Conservation (phyloP, 2,113 vertebrate species). For the Chionomys nivalis region DNA sequence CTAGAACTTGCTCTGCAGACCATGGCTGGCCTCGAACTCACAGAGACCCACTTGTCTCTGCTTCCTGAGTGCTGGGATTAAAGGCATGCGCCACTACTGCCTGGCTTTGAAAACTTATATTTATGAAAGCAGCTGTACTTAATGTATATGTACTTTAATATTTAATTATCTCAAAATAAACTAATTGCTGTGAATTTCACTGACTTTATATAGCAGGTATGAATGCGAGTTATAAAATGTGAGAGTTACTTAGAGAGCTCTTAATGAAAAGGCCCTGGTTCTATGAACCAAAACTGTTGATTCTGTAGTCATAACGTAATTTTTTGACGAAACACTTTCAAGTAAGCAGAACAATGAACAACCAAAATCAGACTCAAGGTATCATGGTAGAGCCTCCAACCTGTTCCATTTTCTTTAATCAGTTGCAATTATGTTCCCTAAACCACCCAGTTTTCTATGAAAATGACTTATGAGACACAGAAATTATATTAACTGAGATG, state of each 20-base stretch:
- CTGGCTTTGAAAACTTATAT: neutral
- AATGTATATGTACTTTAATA: slow-evolving; percentile 26
- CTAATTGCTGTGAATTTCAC: slow-evolving; percentile 16
- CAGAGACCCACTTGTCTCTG: no score
- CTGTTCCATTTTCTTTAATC: slow-evolving; percentile 28
- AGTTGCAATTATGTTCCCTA: neutral
- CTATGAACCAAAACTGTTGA: slow-evolving; percentile 36
- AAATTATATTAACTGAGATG: slow-evolving; percentile 35
- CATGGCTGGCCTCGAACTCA: no score
- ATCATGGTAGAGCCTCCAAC: neutral
- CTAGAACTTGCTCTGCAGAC: no score
- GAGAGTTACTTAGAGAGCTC: neutral
- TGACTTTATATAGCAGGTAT: slow-evolving; percentile 36
- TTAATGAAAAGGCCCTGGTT: neutral
- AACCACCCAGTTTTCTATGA: slow-evolving; percentile 18
- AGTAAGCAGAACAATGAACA: slow-evolving; percentile 12
- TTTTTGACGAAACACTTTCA: slow-evolving; percentile 35
- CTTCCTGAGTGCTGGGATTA: no score
- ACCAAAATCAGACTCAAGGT: slow-evolving; percentile 26
- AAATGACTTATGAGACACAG: slow-evolving; percentile 10
- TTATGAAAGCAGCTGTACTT: slow-evolving; percentile 9
- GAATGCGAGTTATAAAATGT: slow-evolving; percentile 35
- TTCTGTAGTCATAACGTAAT: neutral
- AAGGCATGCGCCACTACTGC: no score
- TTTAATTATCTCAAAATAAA: slow-evolving; percentile 46